Percentiles rank a stretch among this genome's conserved stretches.
These are phyloP conservation scores for Glandiceps talaboti DNA, from an alignment of 53 echinoderm and acorn worm genomes.

Conservation along the genomic window DNA sequence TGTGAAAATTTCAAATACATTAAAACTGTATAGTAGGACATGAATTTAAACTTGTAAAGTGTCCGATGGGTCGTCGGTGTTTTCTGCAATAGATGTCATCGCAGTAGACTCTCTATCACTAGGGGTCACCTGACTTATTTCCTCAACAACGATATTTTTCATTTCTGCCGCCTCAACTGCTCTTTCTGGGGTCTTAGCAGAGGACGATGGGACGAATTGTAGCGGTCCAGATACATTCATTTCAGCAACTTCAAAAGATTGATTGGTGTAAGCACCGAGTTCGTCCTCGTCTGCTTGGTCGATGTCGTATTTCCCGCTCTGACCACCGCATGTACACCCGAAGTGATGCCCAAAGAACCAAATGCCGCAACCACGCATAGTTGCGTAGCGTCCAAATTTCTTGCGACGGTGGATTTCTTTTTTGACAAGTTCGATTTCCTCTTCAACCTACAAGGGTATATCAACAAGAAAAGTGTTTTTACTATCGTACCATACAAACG, in stretches of 20 bases:
- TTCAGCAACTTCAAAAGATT: constrained; percentile 44
- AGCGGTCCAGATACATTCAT: constrained; percentile 11
- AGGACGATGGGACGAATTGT: background rate
- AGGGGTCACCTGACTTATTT: background rate
- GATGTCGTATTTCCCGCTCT: background rate
- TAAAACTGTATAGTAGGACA: no score
- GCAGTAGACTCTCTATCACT: constrained; percentile 9
- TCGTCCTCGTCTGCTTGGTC: background rate
- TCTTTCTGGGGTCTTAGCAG: background rate
- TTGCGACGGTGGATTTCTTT: constrained; percentile 33
- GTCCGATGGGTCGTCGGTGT: no score
- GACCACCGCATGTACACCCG: constrained; percentile 38
- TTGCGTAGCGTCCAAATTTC: constrained; percentile 40
- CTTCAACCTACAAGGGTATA: constrained; percentile 33
- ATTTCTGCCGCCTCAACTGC: background rate
- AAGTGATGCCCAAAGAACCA: constrained; percentile 59
- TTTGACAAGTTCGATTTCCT: constrained; percentile 44
- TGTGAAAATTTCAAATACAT: no score
- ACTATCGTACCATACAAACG: no score
- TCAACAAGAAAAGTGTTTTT: background rate
- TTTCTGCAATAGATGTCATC: no score
- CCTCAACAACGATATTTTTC: background rate
- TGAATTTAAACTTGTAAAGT: no score
- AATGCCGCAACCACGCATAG: constrained; percentile 32
- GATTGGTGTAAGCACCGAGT: constrained; percentile 35